phyloP scores from a whole-genome alignment of 2,888 invertebrate genomes.

The Lydus trimaculatus region DNA sequence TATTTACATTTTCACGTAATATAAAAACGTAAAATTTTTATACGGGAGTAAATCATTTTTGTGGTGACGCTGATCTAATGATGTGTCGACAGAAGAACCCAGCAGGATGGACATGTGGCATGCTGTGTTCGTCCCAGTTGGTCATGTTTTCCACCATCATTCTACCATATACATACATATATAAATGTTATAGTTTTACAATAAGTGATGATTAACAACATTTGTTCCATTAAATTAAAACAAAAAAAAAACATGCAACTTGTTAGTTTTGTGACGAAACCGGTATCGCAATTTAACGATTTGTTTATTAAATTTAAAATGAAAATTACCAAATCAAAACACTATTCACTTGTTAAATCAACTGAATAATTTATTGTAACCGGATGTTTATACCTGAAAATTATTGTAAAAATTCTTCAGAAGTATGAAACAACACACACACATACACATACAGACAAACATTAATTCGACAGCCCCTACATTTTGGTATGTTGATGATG shows the following conservation, averaged over 20 bases:
- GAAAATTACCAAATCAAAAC: conserved; percentile 8
- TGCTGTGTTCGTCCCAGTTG: conserved; percentile 34
- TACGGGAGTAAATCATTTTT: conserved; percentile 3
- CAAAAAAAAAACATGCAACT: too few species aligned
- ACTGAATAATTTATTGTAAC: not conserved
- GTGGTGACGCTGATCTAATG: conserved; percentile 21
- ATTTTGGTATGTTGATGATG: not conserved
- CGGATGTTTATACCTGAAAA: too few species aligned
- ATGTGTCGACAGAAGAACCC: conserved; percentile 36
- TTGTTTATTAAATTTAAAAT: not conserved
- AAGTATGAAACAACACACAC: too few species aligned
- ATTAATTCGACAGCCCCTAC: not conserved
- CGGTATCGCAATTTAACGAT: not conserved
- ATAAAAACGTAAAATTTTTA: not conserved
- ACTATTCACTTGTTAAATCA: not conserved
- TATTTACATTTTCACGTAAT: not conserved
- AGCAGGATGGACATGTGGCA: conserved; percentile 34
- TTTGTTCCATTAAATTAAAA: conserved; percentile 1
- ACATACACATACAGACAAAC: not conserved
- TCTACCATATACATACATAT: too few species aligned
- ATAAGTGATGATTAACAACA: conserved; percentile 20
- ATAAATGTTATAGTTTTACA: conserved; percentile 23
- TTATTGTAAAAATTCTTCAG: not conserved
- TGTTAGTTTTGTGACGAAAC: not conserved
- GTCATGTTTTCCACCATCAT: conserved; percentile 21